Percentiles rank a stretch among this genome's conserved stretches.
These are phyloP conservation scores for Pocillopora verrucosa DNA, from an alignment of 64 coral and sea anemone species.

Conservation along the genomic window DNA sequence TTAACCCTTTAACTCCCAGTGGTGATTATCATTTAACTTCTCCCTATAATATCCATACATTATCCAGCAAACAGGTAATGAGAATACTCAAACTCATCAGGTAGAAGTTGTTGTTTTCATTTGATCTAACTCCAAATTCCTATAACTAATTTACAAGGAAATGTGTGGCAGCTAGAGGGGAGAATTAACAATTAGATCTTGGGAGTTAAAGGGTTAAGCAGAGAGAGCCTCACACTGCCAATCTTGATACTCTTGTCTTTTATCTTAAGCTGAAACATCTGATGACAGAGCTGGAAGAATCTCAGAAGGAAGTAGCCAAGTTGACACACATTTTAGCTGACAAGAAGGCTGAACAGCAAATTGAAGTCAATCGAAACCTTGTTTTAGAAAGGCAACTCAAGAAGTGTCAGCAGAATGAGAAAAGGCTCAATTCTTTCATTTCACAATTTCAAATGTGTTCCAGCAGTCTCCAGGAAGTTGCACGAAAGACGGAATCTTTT, in stretches of 20 bases:
- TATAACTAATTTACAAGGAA: too few species aligned
- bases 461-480: background rate
- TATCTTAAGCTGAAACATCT: conserved; percentile 55
- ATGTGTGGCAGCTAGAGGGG: too few species aligned
- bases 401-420: conserved; percentile 30
- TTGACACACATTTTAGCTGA: conserved; percentile 55
- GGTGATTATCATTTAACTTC: too few species aligned
- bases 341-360: conserved; percentile 83
- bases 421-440: conserved; percentile 35
- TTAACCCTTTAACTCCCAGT: too few species aligned
- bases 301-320: conserved; percentile 29
- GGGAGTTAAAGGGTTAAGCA: too few species aligned
- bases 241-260: background rate
- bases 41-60: too few species aligned
- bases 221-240: background rate
- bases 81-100: too few species aligned
- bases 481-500: conserved; percentile 30
- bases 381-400: conserved; percentile 49
- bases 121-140: too few species aligned
- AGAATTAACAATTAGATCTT: too few species aligned
- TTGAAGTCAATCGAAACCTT: conserved; percentile 61
- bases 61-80: too few species aligned
- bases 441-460: conserved; percentile 6
- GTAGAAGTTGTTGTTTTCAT: too few species aligned
- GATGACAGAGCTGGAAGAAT: conserved; percentile 46